phyloP scores from a whole-genome alignment of 2,888 invertebrate genomes.

The Copidosoma aretas region DNA sequence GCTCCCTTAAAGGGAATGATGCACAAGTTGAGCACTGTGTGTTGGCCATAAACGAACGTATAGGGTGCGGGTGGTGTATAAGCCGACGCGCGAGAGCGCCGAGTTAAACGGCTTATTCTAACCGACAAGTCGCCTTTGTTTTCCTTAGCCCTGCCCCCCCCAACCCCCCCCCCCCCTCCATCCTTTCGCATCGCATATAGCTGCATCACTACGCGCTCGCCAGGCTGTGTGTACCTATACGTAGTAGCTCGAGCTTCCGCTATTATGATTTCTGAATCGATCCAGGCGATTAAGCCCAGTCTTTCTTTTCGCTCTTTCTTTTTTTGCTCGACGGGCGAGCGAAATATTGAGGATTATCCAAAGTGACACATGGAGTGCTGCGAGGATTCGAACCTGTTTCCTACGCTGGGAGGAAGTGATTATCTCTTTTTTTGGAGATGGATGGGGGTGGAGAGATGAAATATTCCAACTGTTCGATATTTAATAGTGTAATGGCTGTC shows the following conservation, averaged over 20 bases:
- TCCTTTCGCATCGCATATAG: background rate
- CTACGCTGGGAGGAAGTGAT: no score
- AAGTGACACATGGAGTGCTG: no score
- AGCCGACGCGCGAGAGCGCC: constrained; percentile 20
- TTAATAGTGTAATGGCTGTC: no score
- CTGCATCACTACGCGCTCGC: constrained; percentile 18
- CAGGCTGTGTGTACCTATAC: background rate
- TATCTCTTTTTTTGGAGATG: no score
- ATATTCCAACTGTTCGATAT: no score
- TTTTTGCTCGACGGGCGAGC: background rate
- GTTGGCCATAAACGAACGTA: no score
- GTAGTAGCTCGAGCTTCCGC: background rate
- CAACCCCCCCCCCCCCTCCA: background rate
- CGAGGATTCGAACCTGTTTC: no score
- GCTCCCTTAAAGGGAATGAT: constrained; percentile 24
- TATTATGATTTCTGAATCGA: constrained; percentile 21
- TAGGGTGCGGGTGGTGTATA: constrained; percentile 7
- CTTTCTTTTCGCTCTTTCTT: background rate
- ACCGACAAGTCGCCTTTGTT: constrained; percentile 36
- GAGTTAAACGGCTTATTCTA: constrained; percentile 37
- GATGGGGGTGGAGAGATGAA: no score
- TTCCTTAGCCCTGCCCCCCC: constrained; percentile 13
- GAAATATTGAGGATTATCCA: background rate
- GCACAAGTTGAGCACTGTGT: background rate
- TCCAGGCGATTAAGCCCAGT: constrained; percentile 8